Evolutionary conservation across 2,888 invertebrate genomes (phyloP).

Genomic region (Ellobium chinense): DNA sequence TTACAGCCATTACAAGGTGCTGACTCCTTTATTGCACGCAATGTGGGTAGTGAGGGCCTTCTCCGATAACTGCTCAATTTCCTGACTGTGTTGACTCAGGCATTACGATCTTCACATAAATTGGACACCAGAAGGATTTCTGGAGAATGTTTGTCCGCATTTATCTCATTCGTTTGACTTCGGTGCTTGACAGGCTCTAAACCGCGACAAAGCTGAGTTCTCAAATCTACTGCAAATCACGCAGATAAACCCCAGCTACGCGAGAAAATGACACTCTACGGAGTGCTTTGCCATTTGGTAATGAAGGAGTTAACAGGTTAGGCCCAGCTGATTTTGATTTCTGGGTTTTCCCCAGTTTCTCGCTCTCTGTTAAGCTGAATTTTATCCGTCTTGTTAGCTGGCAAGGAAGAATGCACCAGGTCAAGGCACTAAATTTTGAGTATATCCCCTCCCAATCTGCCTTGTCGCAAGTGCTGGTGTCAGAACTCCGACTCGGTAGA

Average conservation of each 20-base stretch:
- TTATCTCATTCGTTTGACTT: slow-evolving; percentile 1
- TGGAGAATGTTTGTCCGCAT: neutral
- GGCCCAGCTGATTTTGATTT: neutral
- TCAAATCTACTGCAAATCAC: slow-evolving; percentile 24
- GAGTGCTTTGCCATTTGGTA: neutral
- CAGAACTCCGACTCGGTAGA: neutral
- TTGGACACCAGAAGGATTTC: slow-evolving; percentile 32
- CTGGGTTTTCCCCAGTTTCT: slow-evolving; percentile 19
- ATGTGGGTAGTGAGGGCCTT: neutral
- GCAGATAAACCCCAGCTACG: slow-evolving; percentile 6
- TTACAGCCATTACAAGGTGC: neutral
- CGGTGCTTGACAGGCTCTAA: slow-evolving; percentile 14
- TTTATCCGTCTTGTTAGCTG: neutral
- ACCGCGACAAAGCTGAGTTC: slow-evolving; percentile 13
- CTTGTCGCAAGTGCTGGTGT: slow-evolving; percentile 13
- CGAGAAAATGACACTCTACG: slow-evolving; percentile 18
- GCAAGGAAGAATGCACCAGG: neutral
- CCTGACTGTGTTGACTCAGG: slow-evolving; percentile 28
- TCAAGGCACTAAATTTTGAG: slow-evolving; percentile 21
- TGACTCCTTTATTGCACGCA: slow-evolving; percentile 29
- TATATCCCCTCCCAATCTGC: slow-evolving; percentile 5
- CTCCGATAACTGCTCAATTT: slow-evolving; percentile 15
- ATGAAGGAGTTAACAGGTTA: slow-evolving; percentile 6
- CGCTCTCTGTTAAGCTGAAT: neutral
- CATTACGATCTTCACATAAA: slow-evolving; percentile 29